Base-by-base conservation (phyloP, 1,140 invertebrate species). In the Trialeurodes vaporariorum region DNA sequence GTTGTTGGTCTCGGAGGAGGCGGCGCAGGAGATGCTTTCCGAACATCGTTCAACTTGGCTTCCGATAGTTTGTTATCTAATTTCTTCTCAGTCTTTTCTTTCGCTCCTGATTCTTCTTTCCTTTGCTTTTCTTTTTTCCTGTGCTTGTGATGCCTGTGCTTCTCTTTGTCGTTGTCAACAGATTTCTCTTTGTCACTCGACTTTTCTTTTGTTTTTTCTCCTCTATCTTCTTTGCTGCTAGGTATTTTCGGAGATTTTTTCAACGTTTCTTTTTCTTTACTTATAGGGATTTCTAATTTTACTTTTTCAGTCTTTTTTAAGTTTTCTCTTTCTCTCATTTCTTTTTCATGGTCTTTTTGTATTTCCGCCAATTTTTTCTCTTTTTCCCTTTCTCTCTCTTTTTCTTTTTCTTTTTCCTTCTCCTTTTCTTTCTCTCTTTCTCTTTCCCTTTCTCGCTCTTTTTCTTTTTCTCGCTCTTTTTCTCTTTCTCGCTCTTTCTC, bases 321-420 rank as follows among this genome's bases (percentile, higher is more conserved):
- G 74, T 78, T 27, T 79, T 77, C 63, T 77, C 70, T 60, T 69
- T 71, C 34, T 69, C 65, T 70, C 22, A 64, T 71, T 72, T 59
- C 72, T 76, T 69, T 73, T 27, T 62, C 71, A 64, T 67, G 65
- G 24, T 27, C 66, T 68, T 64, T 66, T 64, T 63, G 34, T 5
- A 27, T 61, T 60, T 67, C 67, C 21, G 60, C 34, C 58, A 27
- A 59, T 70, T 59, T 77, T 82, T 79, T 65, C 78, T 74, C 70
- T 79, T 82, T 75, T 81, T 82, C 72, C 79, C 78, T 76, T 81
- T 81, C 71, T 82, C 81, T 72, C 79, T 81, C 69, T 81, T 79
- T 75, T 79, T 81, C 70, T 80, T 80, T 78, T 17, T 65, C 63
- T 61, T 67, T 49, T 40, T 69, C 67, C 61, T 69, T 63, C 58